Evolutionary conservation across 37 sponge, comb jelly and placozoan species (phyloP).

Genomic region (Haliclona indistincta): DNA sequence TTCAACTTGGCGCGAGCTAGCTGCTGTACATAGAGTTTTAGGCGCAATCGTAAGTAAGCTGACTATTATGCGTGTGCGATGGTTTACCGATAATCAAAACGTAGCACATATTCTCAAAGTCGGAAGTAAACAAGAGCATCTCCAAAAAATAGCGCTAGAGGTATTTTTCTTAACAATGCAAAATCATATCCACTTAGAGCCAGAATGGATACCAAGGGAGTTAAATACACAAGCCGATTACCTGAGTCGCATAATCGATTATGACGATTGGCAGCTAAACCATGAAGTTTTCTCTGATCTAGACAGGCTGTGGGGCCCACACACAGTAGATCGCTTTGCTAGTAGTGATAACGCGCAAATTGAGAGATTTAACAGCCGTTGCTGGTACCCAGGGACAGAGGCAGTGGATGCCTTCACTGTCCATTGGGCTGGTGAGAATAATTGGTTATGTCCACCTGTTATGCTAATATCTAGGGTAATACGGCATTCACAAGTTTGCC

Average conservation of each 20-base stretch:
- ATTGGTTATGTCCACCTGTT: constrained; percentile 32
- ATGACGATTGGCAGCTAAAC: constrained; percentile 28
- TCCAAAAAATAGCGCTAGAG: constrained; percentile 11
- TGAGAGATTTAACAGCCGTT: constrained; percentile 4
- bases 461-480: constrained; percentile 4
- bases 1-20: constrained; percentile 38
- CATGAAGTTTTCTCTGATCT: constrained; percentile 1
- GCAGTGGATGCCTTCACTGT: constrained; percentile 46
- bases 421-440: constrained; percentile 21
- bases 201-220: constrained; percentile 38
- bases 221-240: constrained; percentile 28
- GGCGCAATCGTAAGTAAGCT: constrained; percentile 2
- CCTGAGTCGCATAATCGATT: constrained; percentile 24
- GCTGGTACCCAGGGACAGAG: constrained; percentile 19
- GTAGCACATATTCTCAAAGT: constrained; percentile 23
- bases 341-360: constrained; percentile 10
- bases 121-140: constrained; percentile 20
- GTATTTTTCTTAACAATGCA: constrained; percentile 3
- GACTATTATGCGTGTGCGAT: background rate
- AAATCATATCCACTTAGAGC: constrained; percentile 8
- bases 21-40: constrained; percentile 9
- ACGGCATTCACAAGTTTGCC: constrained; percentile 10
- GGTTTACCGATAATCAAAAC: constrained; percentile 32
- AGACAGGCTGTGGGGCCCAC: constrained; percentile 34
- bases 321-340: constrained; percentile 30